Percentiles rank a stretch among this genome's conserved stretches.
Conservation (phyloP, 2,113 vertebrate genomes). For the Silurus glanis region DNA sequence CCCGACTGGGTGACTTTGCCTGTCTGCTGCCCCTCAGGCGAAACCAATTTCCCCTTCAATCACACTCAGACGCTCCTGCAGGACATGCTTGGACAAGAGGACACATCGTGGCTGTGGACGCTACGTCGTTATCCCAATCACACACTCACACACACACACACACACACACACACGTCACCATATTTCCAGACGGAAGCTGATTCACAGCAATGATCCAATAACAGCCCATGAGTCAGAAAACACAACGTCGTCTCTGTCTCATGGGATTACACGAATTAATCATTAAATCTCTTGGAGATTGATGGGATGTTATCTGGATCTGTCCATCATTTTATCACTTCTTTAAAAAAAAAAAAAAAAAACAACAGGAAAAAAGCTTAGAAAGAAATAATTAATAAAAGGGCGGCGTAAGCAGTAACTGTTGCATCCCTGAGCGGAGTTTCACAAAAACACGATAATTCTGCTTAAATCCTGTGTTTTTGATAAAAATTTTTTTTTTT, state of each 20-base stretch:
- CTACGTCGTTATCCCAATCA: not conserved
- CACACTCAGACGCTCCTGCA: not conserved
- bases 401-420: not conserved
- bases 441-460: too few species aligned
- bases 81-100: not conserved
- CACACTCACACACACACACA: not conserved
- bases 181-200: slow-evolving; percentile 8
- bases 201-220: slow-evolving; percentile 4
- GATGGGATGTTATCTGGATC: not conserved
- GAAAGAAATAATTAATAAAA: not conserved
- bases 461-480: too few species aligned
- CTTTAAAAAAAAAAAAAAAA: too few species aligned
- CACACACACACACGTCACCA: slow-evolving; percentile 13
- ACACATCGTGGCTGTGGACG: not conserved
- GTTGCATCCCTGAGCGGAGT: not conserved
- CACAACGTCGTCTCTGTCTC: slow-evolving; percentile 1
- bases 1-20: slow-evolving; percentile 11
- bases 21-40: slow-evolving; percentile 17
- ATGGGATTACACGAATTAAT: not conserved
- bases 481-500: too few species aligned
- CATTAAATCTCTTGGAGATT: not conserved
- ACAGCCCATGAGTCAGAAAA: not conserved
- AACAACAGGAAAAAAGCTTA: not conserved
- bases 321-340: not conserved
- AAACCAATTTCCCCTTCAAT: not conserved